phyloP scores from a whole-genome alignment of 2,888 invertebrate species.

The Timema podura region DNA sequence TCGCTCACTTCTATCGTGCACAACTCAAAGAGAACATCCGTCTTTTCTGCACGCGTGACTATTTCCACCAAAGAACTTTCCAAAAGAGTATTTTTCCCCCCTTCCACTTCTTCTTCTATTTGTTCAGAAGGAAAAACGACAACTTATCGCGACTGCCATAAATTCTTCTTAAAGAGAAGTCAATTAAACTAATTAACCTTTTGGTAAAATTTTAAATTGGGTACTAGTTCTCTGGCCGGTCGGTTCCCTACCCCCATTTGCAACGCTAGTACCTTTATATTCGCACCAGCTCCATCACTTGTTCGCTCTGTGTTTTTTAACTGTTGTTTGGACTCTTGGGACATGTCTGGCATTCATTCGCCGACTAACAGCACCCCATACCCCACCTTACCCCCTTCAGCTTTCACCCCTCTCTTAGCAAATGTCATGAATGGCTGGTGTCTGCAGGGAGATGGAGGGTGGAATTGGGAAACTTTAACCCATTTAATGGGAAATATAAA shows the following conservation, averaged over 20 bases:
- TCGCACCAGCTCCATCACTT: conserved; percentile 11
- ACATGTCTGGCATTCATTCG: conserved; percentile 12
- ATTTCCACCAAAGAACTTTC: too few relatives aligned
- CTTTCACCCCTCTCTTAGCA: conserved; percentile 17
- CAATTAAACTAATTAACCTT: conserved; percentile 30
- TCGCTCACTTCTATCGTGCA: too few relatives aligned
- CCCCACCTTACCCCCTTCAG: too few relatives aligned
- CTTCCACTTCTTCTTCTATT: too few relatives aligned
- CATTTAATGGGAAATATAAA: conserved; percentile 33
- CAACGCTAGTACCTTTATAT: conserved; percentile 22
- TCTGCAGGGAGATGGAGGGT: neutral
- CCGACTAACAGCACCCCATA: neutral
- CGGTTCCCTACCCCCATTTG: neutral
- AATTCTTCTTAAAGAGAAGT: conserved; percentile 13
- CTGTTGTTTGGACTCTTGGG: conserved; percentile 28
- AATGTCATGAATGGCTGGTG: conserved; percentile 27
- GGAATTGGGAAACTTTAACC: conserved; percentile 33
- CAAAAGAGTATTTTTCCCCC: too few relatives aligned
- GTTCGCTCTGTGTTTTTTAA: conserved; percentile 17
- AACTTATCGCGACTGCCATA: too few relatives aligned
- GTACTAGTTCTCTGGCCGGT: conserved; percentile 16
- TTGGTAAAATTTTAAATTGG: conserved; percentile 27
- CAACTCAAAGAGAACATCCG: too few relatives aligned
- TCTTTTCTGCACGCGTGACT: too few relatives aligned
- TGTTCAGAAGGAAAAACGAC: too few relatives aligned